phyloP scores from a whole-genome alignment of 2,888 invertebrate species.

The Pseudeuparius sepicola region DNA sequence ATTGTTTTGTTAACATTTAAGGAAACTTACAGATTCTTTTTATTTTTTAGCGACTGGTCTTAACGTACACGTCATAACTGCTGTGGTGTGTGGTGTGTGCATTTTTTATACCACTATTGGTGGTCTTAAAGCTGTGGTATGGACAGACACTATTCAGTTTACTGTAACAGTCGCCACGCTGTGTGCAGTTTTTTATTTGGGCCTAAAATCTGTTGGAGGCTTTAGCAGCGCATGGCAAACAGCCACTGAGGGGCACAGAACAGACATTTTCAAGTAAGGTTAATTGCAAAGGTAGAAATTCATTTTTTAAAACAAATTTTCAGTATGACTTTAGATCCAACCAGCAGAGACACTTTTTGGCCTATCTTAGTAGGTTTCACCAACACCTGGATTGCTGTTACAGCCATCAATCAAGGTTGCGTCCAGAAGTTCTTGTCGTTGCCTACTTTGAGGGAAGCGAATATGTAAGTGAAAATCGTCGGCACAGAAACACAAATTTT shows the following conservation, averaged over 20 bases:
- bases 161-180: conserved; percentile 41
- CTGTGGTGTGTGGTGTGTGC: conserved; percentile 57
- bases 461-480: too few relatives aligned
- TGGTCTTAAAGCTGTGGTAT: conserved; percentile 55
- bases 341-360: conserved; percentile 51
- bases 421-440: conserved; percentile 39
- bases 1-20: too few relatives aligned
- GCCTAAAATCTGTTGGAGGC: conserved; percentile 28
- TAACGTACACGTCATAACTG: conserved; percentile 51
- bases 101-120: conserved; percentile 63
- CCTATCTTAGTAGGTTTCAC: conserved; percentile 47
- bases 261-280: conserved; percentile 53
- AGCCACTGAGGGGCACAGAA: conserved; percentile 44
- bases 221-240: conserved; percentile 47
- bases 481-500: too few relatives aligned
- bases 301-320: too few relatives aligned
- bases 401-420: conserved; percentile 36
- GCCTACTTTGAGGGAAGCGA: conserved; percentile 45
- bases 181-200: conserved; percentile 41
- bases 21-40: too few relatives aligned
- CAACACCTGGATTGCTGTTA: conserved; percentile 37
- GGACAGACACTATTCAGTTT: conserved; percentile 47
- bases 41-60: conserved; percentile 58
- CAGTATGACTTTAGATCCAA: too few relatives aligned
- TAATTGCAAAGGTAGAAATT: too few relatives aligned